Base-by-base conservation (phyloP, 1,140 invertebrate genomes). In the Pseudomyrmex dendroicus region DNA sequence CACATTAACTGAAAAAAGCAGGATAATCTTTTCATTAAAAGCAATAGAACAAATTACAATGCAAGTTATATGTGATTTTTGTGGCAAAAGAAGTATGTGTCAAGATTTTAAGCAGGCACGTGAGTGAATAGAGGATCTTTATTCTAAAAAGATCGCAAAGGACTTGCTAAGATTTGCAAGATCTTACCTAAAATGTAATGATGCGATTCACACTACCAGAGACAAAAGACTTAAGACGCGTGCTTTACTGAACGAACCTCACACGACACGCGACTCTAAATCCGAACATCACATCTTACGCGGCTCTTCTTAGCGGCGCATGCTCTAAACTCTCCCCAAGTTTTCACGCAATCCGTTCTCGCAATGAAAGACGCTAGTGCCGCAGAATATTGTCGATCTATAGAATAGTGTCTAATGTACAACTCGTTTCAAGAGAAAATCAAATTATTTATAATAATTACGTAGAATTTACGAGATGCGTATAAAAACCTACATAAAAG, bases 201-300 rank as follows among this genome's bases (percentile, higher is more conserved):
- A 59, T 57, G 44, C 62, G 57, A 15, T 13, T 63, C 46, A 61
- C 66, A 67, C 25, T 77, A 89, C 68, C 73, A 62, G 67, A 72
- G 63, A 73, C 54, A 15, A 25, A 83, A 35, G 35, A 84, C 76
- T 87, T 76, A 66, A 84, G 48, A 73, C 73, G 61, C 80, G 74
- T 82, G 80, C 64, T 82, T 87, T 76, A 63, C 78, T 9, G 82
- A 82, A 87, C 64, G 83, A 84, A 84, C 67, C 62, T 76, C 76
- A 74, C 85, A 66, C 74, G 83, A 74, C 85, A 66, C 74, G 83
- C 86, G 70, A 84, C 82, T 87, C 85, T 84, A 87, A 87, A 86
- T 84, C 86, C 85, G 85, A 84, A 74, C 63, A 66, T 56, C 73
- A 78, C 73, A 70, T 70, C 68, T 48, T 56, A 62, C 20, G 68